A percentile compares a stretch with the other conserved stretches of the same genome.
Conservation (phyloP, 2,113 vertebrate genomes). For the Pionites leucogaster region DNA sequence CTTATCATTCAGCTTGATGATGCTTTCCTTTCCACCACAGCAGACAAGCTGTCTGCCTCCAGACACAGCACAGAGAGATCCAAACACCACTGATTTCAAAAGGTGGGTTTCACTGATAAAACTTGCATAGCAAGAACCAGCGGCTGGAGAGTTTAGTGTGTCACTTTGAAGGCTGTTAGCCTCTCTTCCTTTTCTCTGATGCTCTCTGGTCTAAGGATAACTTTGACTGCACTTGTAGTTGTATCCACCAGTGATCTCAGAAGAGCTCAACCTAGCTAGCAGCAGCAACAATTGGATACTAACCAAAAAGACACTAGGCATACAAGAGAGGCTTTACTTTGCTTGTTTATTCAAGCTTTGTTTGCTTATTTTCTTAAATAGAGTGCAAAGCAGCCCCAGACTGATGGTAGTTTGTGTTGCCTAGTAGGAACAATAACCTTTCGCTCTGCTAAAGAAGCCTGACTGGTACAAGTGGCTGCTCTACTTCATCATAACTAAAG, state of each 20-base stretch:
- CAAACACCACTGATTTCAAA: not conserved
- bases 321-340: not conserved
- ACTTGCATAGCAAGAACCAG: not conserved
- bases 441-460: not conserved
- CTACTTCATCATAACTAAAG: not conserved
- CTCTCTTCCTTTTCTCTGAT: not conserved
- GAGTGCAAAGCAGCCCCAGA: not conserved
- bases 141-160: not conserved
- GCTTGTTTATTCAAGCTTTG: constrained; percentile 25
- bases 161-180: not conserved
- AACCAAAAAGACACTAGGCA: not conserved
- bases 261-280: not conserved
- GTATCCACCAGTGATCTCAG: not conserved
- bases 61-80: not conserved
- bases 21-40: not conserved
- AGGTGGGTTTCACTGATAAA: not conserved
- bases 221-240: not conserved
- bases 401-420: not conserved
- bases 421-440: not conserved
- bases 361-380: constrained; percentile 23
- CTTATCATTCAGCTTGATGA: not conserved
- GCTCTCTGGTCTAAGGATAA: not conserved
- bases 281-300: not conserved
- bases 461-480: not conserved
- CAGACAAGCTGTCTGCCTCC: not conserved